phyloP scores from a whole-genome alignment of 2,797 vertebrate species.

The Microchirus variegatus region DNA sequence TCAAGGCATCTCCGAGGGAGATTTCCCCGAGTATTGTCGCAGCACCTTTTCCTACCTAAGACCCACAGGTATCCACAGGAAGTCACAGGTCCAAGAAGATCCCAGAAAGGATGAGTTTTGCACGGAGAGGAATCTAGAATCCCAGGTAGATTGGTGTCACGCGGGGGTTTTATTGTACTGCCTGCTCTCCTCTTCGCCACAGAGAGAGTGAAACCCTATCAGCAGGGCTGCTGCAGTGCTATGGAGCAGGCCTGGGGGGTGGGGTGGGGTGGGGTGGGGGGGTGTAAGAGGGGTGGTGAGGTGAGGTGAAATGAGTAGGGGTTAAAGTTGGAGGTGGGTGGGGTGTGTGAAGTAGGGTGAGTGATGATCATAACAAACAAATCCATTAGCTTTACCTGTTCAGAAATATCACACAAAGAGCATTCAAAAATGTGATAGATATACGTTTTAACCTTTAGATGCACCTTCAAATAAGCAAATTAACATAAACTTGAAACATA shows the following conservation, averaged over 20 bases:
- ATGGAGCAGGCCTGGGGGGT: slow-evolving; percentile 50
- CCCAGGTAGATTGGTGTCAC: slow-evolving; percentile 54
- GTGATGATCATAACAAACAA: not conserved
- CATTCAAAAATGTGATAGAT: no score
- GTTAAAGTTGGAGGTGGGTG: slow-evolving; percentile 77
- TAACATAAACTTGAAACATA: no score
- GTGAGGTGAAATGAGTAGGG: slow-evolving; percentile 55
- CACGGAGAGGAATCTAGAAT: slow-evolving; percentile 47
- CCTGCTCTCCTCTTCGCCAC: slow-evolving; percentile 66
- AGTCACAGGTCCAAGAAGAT: slow-evolving; percentile 41
- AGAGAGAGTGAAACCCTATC: slow-evolving; percentile 78
- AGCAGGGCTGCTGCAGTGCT: slow-evolving; percentile 57
- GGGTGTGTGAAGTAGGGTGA: slow-evolving; percentile 34
- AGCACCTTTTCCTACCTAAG: slow-evolving; percentile 63
- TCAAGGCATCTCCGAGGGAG: slow-evolving; percentile 14
- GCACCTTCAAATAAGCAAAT: no score
- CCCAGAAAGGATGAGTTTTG: slow-evolving; percentile 16
- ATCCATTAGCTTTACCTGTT: no score
- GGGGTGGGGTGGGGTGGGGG: not conserved
- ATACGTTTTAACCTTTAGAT: no score
- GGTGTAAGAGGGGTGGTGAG: slow-evolving; percentile 3
- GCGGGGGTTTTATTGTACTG: slow-evolving; percentile 45
- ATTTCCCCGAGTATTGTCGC: not conserved
- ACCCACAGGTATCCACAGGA: slow-evolving; percentile 47
- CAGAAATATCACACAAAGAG: no score